Base-by-base conservation (phyloP, 1,140 invertebrate species). In the Oscheius sp. region DNA sequence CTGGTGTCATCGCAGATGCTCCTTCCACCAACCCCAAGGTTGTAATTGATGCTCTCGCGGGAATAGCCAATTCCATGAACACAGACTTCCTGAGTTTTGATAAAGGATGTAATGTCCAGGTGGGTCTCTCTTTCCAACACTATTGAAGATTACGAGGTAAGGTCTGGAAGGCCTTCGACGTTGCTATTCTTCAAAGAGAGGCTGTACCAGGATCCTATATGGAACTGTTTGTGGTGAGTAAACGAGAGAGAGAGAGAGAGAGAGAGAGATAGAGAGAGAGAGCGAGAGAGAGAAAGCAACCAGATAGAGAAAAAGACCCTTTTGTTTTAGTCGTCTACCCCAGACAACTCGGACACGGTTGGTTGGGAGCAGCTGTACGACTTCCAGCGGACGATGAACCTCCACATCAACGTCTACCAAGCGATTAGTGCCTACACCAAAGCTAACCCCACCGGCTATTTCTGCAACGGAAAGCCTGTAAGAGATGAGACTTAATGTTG, bases 151-250 rank as follows among this genome's bases (percentile, higher is more conserved):
- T n/a, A n/a, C n/a, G n/a, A n/a, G n/a, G n/a, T n/a, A n/a, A n/a
- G n/a, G 49, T 23, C 3, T 74, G 72, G 72, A 28, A 68, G 32
- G 65, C 72, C 3, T 46, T 74, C 29, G 58, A 74, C 28, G 26
- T 58, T 29, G 72, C 72, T 3, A 42, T 61, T 7, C 45, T 62
- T 2, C 10, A 31, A 0, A 34, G 70, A 65, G 62, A 65, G n/a
- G 15, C 62, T 2, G 13, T 26, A 28, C 46, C 46, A 1, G 46
- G 70, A 52, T 73, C 70, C 0, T 64, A 64, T 28, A 23, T 73
- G 26, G 62, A 73, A 52, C 46, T 73, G 26, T 64, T 73, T 49
- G 28, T 55, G 7, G n/a, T n/a, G n/a, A n/a, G n/a, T n/a, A n/a
- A n/a, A n/a, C n/a, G n/a, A n/a, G n/a, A n/a, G n/a, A n/a, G n/a